Conservation (phyloP, 2,888 invertebrate species). For the Cephus pulcher region DNA sequence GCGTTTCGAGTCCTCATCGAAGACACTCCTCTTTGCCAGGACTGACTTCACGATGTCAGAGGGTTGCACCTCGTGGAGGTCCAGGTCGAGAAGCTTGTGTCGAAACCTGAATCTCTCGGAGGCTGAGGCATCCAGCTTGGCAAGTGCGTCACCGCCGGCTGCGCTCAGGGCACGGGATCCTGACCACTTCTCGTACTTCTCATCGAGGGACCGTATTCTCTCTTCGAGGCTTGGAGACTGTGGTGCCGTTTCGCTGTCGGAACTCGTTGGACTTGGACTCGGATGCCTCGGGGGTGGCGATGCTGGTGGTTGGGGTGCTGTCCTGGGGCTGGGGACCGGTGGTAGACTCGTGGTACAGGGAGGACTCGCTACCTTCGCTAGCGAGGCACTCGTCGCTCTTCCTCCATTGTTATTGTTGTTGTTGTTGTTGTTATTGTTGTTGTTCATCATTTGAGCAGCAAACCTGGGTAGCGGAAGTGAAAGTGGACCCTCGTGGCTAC, state of each 20-base stretch:
- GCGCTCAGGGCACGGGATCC: slow-evolving; percentile 75
- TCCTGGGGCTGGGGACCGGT: slow-evolving; percentile 69
- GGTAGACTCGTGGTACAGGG: slow-evolving; percentile 59
- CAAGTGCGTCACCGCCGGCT: slow-evolving; percentile 69
- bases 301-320: slow-evolving; percentile 74
- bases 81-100: slow-evolving; percentile 82
- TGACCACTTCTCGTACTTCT: slow-evolving; percentile 93
- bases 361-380: slow-evolving; percentile 63
- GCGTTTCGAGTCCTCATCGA: slow-evolving; percentile 95
- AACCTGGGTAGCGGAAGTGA: slow-evolving; percentile 90
- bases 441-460: slow-evolving; percentile 75
- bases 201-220: slow-evolving; percentile 90
- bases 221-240: slow-evolving; percentile 82
- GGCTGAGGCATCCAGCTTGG: slow-evolving; percentile 68
- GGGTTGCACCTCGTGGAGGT: slow-evolving; percentile 86
- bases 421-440: slow-evolving; percentile 54
- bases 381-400: slow-evolving; percentile 23
- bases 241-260: slow-evolving; percentile 78
- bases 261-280: slow-evolving; percentile 81
- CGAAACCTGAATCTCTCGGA: slow-evolving; percentile 73
- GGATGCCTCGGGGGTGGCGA: slow-evolving; percentile 78
- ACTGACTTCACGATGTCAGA: slow-evolving; percentile 94
- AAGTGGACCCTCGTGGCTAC: slow-evolving; percentile 77
- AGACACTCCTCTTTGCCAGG: slow-evolving; percentile 91
- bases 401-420: slow-evolving; percentile 38